phyloP scores from a whole-genome alignment of 2,113 vertebrate genomes.

The Vulpes lagopus region DNA sequence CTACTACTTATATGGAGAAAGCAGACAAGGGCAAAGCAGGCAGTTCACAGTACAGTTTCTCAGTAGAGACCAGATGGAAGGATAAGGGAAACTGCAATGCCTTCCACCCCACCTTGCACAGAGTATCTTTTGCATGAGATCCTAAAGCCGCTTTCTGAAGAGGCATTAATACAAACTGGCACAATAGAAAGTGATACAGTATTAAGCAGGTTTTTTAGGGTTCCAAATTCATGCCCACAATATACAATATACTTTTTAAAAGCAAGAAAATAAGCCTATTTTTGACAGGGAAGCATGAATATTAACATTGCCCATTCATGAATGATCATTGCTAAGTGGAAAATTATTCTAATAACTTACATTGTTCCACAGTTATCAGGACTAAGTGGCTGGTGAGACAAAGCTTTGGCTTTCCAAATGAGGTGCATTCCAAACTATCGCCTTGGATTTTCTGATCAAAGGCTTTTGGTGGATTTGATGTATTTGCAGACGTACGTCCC shows the following conservation, averaged over 20 bases:
- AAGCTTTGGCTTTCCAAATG: not conserved
- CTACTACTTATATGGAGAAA: not conserved
- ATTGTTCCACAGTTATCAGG: constrained; percentile 49
- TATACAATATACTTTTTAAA: constrained; percentile 23
- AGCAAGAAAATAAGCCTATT: constrained; percentile 45
- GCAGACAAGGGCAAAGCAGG: not conserved
- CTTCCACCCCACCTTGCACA: not conserved
- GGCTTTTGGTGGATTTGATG: not conserved
- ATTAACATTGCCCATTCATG: not conserved
- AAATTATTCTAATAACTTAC: constrained; percentile 62
- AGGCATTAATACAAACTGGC: not conserved
- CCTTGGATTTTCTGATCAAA: not conserved
- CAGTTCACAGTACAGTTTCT: not conserved
- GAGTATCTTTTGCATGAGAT: not conserved
- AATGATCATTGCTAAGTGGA: constrained; percentile 28
- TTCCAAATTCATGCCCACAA: not conserved
- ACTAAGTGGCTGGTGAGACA: not conserved
- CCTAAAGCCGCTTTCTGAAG: not conserved
- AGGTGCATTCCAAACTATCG: not conserved
- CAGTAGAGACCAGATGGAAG: not conserved
- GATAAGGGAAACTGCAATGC: not conserved
- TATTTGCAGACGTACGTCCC: not conserved
- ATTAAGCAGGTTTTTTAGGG: not conserved
- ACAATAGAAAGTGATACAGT: constrained; percentile 2
- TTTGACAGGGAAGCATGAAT: constrained; percentile 40